phyloP scores from a whole-genome alignment of 2,113 vertebrate genomes.

The Morone saxatilis region DNA sequence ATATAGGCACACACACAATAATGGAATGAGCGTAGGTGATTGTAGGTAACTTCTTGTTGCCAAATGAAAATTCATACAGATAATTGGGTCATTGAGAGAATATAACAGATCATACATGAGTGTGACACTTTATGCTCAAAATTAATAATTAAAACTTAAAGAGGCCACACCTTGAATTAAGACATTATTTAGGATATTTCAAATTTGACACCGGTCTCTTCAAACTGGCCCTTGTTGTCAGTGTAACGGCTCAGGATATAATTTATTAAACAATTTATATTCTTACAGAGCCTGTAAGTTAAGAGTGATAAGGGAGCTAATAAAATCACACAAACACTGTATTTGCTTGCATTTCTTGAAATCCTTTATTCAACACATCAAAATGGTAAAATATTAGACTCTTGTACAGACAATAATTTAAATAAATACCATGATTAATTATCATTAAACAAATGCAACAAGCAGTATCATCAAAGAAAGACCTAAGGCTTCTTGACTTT shows the following conservation, averaged over 20 bases:
- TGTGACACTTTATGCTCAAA: too few species aligned
- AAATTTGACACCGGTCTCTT: too few species aligned
- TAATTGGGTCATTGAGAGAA: neutral
- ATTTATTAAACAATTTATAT: too few species aligned
- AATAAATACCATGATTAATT: conserved; percentile 76
- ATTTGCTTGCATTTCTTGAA: conserved; percentile 73
- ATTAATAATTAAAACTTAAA: too few species aligned
- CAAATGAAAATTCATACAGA: neutral
- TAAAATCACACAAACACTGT: conserved; percentile 7
- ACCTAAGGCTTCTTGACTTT: conserved; percentile 51
- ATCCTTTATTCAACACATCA: conserved; percentile 78
- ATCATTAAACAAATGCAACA: conserved; percentile 71
- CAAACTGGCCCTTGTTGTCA: too few species aligned
- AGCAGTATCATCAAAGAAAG: conserved; percentile 65
- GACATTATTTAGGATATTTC: too few species aligned
- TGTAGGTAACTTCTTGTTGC: neutral
- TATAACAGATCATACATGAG: neutral
- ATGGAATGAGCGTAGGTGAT: neutral
- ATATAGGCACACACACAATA: neutral
- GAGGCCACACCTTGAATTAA: too few species aligned
- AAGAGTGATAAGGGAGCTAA: neutral
- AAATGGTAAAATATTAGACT: conserved; percentile 79
- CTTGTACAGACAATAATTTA: conserved; percentile 73
- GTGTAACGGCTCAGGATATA: too few species aligned
- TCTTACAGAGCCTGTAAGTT: too few species aligned